A percentile compares a stretch with the other conserved stretches of the same genome.
phyloP scores from a whole-genome alignment of 2,888 invertebrate species.

The Melangyna quadrimaculata region DNA sequence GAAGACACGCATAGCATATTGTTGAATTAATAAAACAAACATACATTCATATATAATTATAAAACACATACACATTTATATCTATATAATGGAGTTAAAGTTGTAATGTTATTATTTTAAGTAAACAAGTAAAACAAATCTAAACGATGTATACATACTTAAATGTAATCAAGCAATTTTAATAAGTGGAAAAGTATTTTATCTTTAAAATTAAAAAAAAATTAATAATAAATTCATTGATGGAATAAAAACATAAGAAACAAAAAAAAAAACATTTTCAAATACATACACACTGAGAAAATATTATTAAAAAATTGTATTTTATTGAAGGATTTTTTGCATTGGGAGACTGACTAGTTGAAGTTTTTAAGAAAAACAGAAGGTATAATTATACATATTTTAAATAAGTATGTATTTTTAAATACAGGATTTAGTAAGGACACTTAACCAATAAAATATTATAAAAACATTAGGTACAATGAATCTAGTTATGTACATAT shows the following conservation, averaged over 20 bases:
- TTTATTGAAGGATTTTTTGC: constrained; percentile 37
- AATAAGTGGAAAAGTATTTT: constrained; percentile 63
- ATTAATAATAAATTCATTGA: constrained; percentile 39
- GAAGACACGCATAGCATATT: constrained; percentile 1
- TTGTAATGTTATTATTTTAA: constrained; percentile 57
- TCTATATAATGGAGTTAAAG: constrained; percentile 52
- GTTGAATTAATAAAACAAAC: neutral
- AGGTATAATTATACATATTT: neutral
- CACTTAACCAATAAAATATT: too few species aligned
- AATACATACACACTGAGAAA: constrained; percentile 54
- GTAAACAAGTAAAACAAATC: neutral
- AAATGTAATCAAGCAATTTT: constrained; percentile 51
- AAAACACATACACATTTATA: constrained; percentile 52
- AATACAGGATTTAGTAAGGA: too few species aligned
- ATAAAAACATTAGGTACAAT: too few species aligned
- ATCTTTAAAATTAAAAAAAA: constrained; percentile 46
- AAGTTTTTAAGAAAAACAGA: neutral
- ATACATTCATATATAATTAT: constrained; percentile 36
- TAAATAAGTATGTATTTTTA: too few species aligned
- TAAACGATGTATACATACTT: constrained; percentile 28
- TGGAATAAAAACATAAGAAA: constrained; percentile 46
- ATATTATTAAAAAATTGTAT: constrained; percentile 39
- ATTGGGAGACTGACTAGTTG: constrained; percentile 40
- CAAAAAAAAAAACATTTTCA: constrained; percentile 40
- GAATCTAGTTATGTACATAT: too few species aligned